These are phyloP conservation scores for Drosophila leontia DNA, from an alignment of 1,140 invertebrate genomes.

Conservation along the genomic window DNA sequence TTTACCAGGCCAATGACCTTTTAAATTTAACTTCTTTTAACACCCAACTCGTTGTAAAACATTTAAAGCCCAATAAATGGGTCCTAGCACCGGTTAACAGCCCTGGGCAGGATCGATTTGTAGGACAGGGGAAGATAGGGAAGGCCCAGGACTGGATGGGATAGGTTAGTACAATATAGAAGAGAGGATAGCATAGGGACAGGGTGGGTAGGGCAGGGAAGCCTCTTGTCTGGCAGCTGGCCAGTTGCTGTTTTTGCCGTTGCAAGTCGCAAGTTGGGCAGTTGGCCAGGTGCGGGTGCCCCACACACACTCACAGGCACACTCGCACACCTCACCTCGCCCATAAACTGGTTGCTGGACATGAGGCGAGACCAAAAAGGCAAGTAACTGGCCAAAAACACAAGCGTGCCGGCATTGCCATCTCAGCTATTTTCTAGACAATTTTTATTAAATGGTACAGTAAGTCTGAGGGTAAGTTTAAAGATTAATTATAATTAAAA, in stretches of 20 bases:
- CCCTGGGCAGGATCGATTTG: constrained; percentile 23
- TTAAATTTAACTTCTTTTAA: constrained; percentile 10
- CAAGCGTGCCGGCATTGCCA: constrained; percentile 16
- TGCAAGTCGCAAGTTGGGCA: constrained; percentile 70
- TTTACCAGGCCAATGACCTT: constrained; percentile 3
- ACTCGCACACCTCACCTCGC: constrained; percentile 34
- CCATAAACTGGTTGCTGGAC: constrained; percentile 61
- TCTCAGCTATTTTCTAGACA: constrained; percentile 12
- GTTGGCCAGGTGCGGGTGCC: constrained; percentile 82
- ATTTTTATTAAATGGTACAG: background rate
- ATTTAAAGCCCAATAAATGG: constrained; percentile 29
- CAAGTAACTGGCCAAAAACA: constrained; percentile 27
- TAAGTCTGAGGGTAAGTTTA: too few relatives aligned
- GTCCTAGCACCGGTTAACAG: constrained; percentile 12
- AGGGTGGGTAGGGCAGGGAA: constrained; percentile 41
- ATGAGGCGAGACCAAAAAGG: constrained; percentile 53
- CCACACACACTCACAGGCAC: constrained; percentile 53
- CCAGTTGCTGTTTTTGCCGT: constrained; percentile 33
- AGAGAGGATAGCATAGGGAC: constrained; percentile 4
- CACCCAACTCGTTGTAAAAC: constrained; percentile 17
- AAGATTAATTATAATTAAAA: background rate
- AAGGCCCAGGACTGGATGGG: constrained; percentile 24
- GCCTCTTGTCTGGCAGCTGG: constrained; percentile 58
- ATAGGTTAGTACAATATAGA: background rate
- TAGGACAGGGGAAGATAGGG: constrained; percentile 2